phyloP scores from a whole-genome alignment of 2,888 invertebrate genomes.

The Lissonota sp. region DNA sequence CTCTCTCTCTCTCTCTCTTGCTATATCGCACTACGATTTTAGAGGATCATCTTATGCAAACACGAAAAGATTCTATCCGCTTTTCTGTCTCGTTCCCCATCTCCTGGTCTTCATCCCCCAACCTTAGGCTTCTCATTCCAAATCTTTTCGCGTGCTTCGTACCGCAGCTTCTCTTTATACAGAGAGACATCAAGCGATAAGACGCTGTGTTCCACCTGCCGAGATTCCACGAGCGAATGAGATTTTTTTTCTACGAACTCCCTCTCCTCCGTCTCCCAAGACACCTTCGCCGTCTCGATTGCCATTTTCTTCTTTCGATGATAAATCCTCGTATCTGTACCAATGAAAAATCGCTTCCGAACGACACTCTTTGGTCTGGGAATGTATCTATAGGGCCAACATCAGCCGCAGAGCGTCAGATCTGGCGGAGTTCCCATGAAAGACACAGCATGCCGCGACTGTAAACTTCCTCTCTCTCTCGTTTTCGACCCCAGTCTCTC shows the following conservation, averaged over 20 bases:
- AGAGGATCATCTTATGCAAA: conserved; percentile 59
- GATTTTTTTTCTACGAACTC: conserved; percentile 16
- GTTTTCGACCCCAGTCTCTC: neutral
- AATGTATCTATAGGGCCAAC: conserved; percentile 33
- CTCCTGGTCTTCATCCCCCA: neutral
- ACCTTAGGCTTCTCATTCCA: conserved; percentile 4
- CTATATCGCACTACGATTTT: conserved; percentile 13
- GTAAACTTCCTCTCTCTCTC: conserved; percentile 1
- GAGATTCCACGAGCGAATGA: conserved; percentile 15
- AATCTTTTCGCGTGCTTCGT: conserved; percentile 15
- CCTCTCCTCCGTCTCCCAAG: too few relatives aligned
- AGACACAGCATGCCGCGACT: conserved; percentile 30
- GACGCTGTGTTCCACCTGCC: neutral
- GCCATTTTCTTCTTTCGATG: neutral
- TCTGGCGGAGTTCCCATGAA: conserved; percentile 51
- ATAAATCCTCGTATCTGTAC: conserved; percentile 1
- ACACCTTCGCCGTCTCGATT: neutral
- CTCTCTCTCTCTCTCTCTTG: conserved; percentile 39
- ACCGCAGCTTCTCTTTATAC: neutral
- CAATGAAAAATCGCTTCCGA: conserved; percentile 44
- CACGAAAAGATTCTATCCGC: conserved; percentile 51
- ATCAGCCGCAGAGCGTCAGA: conserved; percentile 28
- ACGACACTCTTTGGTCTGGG: conserved; percentile 23
- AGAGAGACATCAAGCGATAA: neutral
- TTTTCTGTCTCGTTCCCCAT: conserved; percentile 19